Conservation (phyloP, 2,113 vertebrate species). For the Condylura cristata region DNA sequence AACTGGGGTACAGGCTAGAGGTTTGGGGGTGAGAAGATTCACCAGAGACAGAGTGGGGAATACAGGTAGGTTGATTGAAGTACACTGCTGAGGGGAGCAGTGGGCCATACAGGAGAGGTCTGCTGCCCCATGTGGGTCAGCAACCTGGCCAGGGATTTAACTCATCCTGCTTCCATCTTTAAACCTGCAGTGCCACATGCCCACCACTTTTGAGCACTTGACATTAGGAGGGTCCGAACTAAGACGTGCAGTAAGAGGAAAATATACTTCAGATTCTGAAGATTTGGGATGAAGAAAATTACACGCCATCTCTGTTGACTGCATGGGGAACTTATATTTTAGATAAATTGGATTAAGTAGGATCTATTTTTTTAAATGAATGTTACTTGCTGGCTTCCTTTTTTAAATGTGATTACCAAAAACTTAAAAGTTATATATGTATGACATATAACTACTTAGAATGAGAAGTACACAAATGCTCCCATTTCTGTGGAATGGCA, state of each 20-base stretch:
- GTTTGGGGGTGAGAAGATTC: no score
- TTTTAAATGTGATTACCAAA: neutral
- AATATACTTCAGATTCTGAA: neutral
- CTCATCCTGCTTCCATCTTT: neutral
- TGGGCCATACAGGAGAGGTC: no score
- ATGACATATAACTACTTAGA: neutral
- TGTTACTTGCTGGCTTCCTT: neutral
- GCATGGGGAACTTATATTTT: neutral
- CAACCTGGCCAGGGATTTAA: no score
- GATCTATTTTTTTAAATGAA: neutral
- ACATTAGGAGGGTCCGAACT: neutral
- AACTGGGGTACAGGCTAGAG: no score
- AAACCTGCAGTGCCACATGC: neutral
- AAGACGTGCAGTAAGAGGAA: neutral
- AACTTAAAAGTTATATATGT: neutral
- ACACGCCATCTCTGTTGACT: neutral
- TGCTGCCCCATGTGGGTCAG: no score
- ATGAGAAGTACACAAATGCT: no score
- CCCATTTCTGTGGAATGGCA: no score
- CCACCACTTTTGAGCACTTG: neutral
- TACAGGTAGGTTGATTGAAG: no score
- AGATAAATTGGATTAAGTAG: neutral
- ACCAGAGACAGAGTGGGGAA: no score
- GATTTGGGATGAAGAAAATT: neutral
- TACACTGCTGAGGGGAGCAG: no score